These are phyloP conservation scores for Caenorhabditis becei DNA, from an alignment of 2,888 invertebrate genomes.

Conservation along the genomic window DNA sequence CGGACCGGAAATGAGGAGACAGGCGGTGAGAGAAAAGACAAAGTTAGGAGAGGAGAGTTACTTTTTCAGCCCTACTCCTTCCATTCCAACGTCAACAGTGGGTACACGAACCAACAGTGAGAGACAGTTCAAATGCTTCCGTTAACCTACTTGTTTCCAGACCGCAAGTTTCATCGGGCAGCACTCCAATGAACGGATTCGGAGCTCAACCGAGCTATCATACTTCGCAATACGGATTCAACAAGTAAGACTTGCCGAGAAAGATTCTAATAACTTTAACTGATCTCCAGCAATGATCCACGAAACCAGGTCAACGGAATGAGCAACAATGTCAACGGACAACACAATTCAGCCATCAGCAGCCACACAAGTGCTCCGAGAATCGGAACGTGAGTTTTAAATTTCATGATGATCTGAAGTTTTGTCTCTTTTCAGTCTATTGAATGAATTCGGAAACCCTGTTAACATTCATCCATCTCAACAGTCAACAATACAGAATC, in stretches of 20 bases:
- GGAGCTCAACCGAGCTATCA: slow-evolving; percentile 54
- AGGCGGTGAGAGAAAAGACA: slow-evolving; percentile 20
- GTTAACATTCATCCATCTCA: slow-evolving; percentile 39
- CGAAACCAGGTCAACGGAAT: slow-evolving; percentile 30
- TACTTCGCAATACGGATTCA: slow-evolving; percentile 50
- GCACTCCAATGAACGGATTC: slow-evolving; percentile 55
- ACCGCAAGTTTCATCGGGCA: slow-evolving; percentile 50
- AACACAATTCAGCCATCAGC: slow-evolving; percentile 22
- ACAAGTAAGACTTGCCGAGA: slow-evolving; percentile 17
- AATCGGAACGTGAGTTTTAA: slow-evolving; percentile 44
- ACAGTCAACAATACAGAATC: not conserved
- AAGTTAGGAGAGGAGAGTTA: not conserved
- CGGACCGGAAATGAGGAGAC: slow-evolving; percentile 35
- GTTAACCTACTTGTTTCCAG: slow-evolving; percentile 15
- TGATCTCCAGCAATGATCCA: slow-evolving; percentile 27
- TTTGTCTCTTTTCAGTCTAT: slow-evolving; percentile 16
- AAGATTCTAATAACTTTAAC: not conserved
- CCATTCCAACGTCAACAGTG: slow-evolving; percentile 52
- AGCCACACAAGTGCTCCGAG: slow-evolving; percentile 37
- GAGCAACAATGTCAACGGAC: slow-evolving; percentile 25
- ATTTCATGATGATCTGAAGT: no score
- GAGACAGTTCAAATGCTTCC: not conserved
- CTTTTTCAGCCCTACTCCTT: slow-evolving; percentile 33
- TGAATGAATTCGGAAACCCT: slow-evolving; percentile 60
- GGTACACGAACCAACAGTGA: slow-evolving; percentile 51